These are phyloP conservation scores for Columba janthina DNA, from an alignment of 2,113 vertebrate species.

Conservation along the genomic window DNA sequence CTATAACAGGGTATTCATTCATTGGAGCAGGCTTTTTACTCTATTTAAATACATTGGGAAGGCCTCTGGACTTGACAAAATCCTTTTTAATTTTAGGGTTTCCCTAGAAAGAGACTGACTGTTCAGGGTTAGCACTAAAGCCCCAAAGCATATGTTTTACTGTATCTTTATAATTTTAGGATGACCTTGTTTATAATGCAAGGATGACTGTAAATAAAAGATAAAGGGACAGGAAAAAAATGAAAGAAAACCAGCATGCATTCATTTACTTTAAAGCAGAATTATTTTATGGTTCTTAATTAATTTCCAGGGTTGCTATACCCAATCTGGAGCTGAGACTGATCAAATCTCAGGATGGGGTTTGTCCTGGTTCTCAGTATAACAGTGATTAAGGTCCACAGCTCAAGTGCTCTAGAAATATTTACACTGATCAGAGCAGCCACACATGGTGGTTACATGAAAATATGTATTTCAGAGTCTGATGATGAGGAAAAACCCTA, in stretches of 20 bases:
- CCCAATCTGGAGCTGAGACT: background rate
- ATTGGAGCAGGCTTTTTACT: slow-evolving; percentile 69
- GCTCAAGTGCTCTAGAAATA: background rate
- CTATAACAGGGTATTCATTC: slow-evolving; percentile 77
- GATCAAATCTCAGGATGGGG: background rate
- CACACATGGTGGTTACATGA: background rate
- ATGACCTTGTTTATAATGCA: slow-evolving; percentile 74
- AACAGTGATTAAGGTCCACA: background rate
- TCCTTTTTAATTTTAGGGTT: slow-evolving; percentile 74
- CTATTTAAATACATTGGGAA: slow-evolving; percentile 64
- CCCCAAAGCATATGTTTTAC: slow-evolving; percentile 70
- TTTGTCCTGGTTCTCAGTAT: background rate
- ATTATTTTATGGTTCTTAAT: background rate
- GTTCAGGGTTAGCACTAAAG: slow-evolving; percentile 37
- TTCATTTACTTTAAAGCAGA: background rate
- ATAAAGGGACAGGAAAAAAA: background rate
- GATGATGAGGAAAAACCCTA: background rate
- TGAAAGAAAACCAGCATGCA: background rate
- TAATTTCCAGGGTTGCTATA: background rate
- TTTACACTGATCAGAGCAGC: background rate
- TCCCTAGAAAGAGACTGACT: slow-evolving; percentile 61
- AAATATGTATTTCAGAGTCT: background rate
- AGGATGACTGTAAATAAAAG: slow-evolving; percentile 39
- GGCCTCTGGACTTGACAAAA: slow-evolving; percentile 73
- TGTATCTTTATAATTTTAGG: slow-evolving; percentile 69